Percentiles rank a stretch among this genome's conserved stretches.
Conservation (phyloP, 1,140 invertebrate species). For the Orius insidiosus region DNA sequence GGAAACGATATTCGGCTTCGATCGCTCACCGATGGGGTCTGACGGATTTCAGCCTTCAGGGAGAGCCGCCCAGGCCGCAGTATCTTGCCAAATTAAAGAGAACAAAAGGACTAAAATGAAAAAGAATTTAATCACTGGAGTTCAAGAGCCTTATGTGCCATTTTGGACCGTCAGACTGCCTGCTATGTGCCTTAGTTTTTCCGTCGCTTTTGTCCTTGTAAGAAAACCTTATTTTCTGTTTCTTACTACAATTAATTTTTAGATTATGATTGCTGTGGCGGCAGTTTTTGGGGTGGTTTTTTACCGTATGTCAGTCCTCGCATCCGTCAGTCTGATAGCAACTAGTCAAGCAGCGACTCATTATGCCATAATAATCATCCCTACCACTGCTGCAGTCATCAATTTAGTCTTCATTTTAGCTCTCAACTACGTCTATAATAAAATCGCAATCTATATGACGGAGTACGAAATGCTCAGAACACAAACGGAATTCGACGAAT, state of each 20-base stretch:
- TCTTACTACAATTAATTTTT: constrained; percentile 6
- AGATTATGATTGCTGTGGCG: constrained; percentile 61
- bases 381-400: constrained; percentile 66
- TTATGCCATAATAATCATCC: constrained; percentile 61
- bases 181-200: constrained; percentile 66
- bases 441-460: constrained; percentile 78
- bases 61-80: constrained; percentile 74
- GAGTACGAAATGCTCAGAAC: constrained; percentile 87
- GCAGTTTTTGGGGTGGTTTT: constrained; percentile 80
- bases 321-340: constrained; percentile 41
- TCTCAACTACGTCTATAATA: constrained; percentile 80
- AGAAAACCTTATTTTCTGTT: constrained; percentile 13
- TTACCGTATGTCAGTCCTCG: constrained; percentile 76
- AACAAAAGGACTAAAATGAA: constrained; percentile 21
- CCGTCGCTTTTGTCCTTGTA: constrained; percentile 62
- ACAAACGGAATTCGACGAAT: constrained; percentile 95
- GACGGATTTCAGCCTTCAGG: constrained; percentile 66
- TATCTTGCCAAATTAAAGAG: constrained; percentile 45
- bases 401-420: constrained; percentile 74
- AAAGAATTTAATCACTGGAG: constrained; percentile 57
- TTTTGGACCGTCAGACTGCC: constrained; percentile 78
- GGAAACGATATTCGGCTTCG: constrained; percentile 83
- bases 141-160: constrained; percentile 62
- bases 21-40: constrained; percentile 85
- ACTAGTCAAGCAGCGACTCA: constrained; percentile 43